phyloP scores from a whole-genome alignment of 2,888 invertebrate species.

The Mesorhabditis belari region DNA sequence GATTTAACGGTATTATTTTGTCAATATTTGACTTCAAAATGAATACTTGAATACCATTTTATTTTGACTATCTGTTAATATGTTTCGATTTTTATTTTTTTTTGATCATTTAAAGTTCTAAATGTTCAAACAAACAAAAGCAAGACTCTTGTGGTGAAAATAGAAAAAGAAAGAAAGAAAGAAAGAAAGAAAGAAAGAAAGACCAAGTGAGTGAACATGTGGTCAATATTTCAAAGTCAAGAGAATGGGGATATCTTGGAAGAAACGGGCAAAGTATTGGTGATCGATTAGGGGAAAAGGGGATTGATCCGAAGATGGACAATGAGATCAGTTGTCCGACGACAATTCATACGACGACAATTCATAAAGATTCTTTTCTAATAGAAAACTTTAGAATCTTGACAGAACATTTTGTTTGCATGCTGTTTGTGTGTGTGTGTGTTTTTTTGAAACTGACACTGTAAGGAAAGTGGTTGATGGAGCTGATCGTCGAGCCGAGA shows the following conservation, averaged over 20 bases:
- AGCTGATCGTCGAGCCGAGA: background rate
- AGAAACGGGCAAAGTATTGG: background rate
- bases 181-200: background rate
- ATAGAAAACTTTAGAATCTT: no score
- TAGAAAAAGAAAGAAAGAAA: background rate
- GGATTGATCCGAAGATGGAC: no score
- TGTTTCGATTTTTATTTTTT: no score
- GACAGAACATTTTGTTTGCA: no score
- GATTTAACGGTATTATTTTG: no score
- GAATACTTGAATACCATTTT: no score
- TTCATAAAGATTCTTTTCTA: no score
- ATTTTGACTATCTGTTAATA: no score
- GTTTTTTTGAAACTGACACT: background rate
- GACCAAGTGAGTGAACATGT: background rate
- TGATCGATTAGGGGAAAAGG: background rate
- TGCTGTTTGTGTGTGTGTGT: background rate
- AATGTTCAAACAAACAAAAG: no score
- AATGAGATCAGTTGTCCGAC: background rate
- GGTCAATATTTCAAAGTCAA: background rate
- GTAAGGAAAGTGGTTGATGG: background rate
- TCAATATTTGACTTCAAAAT: no score
- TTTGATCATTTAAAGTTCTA: no score
- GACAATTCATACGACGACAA: no score
- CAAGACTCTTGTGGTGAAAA: background rate
- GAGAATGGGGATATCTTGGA: background rate